Base-by-base conservation (phyloP, 2,113 vertebrate genomes). In the Oreochromis tanganicae region DNA sequence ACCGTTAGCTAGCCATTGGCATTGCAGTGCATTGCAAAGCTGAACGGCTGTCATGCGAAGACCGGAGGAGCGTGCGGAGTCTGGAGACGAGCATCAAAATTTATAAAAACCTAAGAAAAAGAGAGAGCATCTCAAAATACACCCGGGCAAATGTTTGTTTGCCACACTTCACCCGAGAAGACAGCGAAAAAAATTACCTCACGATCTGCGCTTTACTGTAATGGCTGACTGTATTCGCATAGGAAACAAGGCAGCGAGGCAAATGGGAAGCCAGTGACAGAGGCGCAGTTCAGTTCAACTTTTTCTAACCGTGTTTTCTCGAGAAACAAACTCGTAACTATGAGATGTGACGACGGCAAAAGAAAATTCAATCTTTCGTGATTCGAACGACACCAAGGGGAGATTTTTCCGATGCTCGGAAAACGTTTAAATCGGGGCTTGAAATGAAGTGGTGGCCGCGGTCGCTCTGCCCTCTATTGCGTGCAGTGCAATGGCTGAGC, bases 191-290 rank as follows among this genome's bases (percentile, higher is more conserved):
- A 93, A 94, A 95, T 93, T 82, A 75, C 68, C 90, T 88, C 91
- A 85, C 87, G 92, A 94, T 91, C 94, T 95, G 94, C 93, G 96
- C 96, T 96, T 93, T 96, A 97, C 97, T 97, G 97, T 97, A 98
- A 98, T 98, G 98, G 97, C 98, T 98, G 98, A 98, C 98, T 97
- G 96, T 96, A 96, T 96, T 97, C 94, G 95, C 96, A 96, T 96
- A 96, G 96, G 97, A 97, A 97, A 96, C 96, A 95, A 97, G 95
- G 96, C 95, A 94, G 93, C 93, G 92, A 95, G 94, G 95, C 92
- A 78, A 91, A 94, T 93, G 94, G 90, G 89, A 91, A 91, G 91
- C 92, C 95, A 96, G 90, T 11, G 92, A 89, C 91, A 90, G 91
- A 94, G 96, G 97, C 97, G 97, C 97, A 97, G 96, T 97, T 97